These are phyloP conservation scores for Phalera bucephala DNA, from an alignment of 2,888 invertebrate species.

Conservation along the genomic window DNA sequence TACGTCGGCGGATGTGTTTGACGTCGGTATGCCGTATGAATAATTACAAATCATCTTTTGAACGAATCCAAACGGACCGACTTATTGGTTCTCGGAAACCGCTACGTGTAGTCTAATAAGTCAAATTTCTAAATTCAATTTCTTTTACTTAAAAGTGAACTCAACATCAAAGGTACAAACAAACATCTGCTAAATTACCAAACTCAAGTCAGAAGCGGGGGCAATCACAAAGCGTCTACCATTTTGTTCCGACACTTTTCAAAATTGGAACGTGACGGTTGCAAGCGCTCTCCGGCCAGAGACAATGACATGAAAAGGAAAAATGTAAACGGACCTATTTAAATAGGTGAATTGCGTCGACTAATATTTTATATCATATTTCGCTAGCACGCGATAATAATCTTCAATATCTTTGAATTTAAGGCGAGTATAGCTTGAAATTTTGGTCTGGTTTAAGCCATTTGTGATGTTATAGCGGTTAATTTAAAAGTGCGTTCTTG, in stretches of 20 bases:
- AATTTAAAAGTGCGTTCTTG: constrained; percentile 84
- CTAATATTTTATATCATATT: constrained; percentile 67
- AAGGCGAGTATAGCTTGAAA: constrained; percentile 48
- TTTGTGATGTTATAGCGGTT: constrained; percentile 59
- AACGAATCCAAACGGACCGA: constrained; percentile 35
- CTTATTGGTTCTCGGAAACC: constrained; percentile 32
- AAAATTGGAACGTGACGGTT: constrained; percentile 84
- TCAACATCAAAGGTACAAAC: constrained; percentile 69
- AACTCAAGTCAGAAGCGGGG: constrained; percentile 62
- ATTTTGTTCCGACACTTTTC: constrained; percentile 83
- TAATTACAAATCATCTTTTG: constrained; percentile 74
- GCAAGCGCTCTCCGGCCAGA: constrained; percentile 78
- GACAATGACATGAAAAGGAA: constrained; percentile 83
- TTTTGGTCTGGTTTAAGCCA: constrained; percentile 41
- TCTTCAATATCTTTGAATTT: constrained; percentile 19
- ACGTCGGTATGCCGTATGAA: constrained; percentile 76
- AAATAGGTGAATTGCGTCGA: constrained; percentile 67
- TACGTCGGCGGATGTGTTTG: constrained; percentile 67
- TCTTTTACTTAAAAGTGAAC: constrained; percentile 36
- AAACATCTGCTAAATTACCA: constrained; percentile 79
- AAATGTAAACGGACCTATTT: constrained; percentile 81
- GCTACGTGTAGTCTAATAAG: constrained; percentile 25
- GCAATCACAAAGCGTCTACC: constrained; percentile 76
- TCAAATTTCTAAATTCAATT: constrained; percentile 38
- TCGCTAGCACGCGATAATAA: constrained; percentile 41